These are phyloP conservation scores for Nymphalis urticae DNA, from an alignment of 2,888 invertebrate genomes.

Conservation along the genomic window DNA sequence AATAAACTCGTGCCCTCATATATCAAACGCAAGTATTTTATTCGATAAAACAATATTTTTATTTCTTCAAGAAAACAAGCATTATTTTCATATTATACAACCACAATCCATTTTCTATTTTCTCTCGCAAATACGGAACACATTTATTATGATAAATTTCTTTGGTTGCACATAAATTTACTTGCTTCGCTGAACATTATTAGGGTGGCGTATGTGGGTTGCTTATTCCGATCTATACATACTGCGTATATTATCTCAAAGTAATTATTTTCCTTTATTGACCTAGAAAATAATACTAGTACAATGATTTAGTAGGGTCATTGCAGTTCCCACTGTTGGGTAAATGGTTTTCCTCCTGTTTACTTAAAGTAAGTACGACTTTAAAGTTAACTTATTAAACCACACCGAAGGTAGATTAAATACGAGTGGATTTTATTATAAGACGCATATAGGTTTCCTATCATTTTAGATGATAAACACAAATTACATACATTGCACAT, in stretches of 20 bases:
- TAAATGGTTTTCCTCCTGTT: too few relatives aligned
- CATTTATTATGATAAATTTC: slow-evolving; percentile 42
- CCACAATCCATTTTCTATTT: slow-evolving; percentile 26
- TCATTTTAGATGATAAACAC: too few relatives aligned
- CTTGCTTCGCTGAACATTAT: slow-evolving; percentile 38
- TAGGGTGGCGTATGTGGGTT: not conserved
- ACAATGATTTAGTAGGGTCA: too few relatives aligned
- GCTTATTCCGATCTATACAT: not conserved
- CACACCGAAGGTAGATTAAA: too few relatives aligned
- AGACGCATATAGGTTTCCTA: too few relatives aligned
- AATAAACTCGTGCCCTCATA: not conserved
- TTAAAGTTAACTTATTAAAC: too few relatives aligned
- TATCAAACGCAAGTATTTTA: slow-evolving; percentile 1
- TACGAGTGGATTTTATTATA: too few relatives aligned
- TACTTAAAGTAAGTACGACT: too few relatives aligned
- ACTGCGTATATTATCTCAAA: not conserved
- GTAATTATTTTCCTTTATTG: not conserved
- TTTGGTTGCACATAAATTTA: slow-evolving; percentile 41
- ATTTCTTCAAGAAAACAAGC: slow-evolving; percentile 11
- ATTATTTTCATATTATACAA: slow-evolving; percentile 10
- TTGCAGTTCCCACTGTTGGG: too few relatives aligned
- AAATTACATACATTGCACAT: too few relatives aligned
- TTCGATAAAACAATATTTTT: slow-evolving; percentile 11
- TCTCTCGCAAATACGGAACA: slow-evolving; percentile 31
- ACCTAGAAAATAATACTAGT: too few relatives aligned